These are phyloP conservation scores for Phortica variegata DNA, from an alignment of 1,140 invertebrate genomes.

Conservation along the genomic window DNA sequence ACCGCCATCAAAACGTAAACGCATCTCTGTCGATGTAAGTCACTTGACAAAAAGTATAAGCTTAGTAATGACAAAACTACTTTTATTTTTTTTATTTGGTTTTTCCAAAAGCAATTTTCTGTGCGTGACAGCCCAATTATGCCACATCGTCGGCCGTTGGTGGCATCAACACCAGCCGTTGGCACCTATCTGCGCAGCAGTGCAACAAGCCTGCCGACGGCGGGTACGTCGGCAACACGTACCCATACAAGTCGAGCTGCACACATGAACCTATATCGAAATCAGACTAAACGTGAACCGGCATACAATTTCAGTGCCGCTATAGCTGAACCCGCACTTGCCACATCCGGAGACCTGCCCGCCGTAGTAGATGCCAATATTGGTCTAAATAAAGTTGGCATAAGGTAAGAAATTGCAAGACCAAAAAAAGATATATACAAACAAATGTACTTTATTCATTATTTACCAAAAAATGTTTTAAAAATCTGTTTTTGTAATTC, in stretches of 20 bases:
- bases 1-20: too few relatives aligned
- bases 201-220: constrained; percentile 1
- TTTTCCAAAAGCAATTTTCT: too few relatives aligned
- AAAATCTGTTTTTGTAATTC: not conserved
- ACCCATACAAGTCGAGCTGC: constrained; percentile 22
- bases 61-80: too few relatives aligned
- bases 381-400: not conserved
- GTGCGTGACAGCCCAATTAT: constrained; percentile 20
- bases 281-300: constrained; percentile 35
- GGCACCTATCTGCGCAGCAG: constrained; percentile 1
- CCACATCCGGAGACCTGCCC: constrained; percentile 37
- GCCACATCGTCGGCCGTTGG: constrained; percentile 27
- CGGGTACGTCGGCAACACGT: constrained; percentile 4
- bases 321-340: constrained; percentile 30
- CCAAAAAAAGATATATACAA: too few relatives aligned
- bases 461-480: not conserved
- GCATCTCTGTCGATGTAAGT: too few relatives aligned
- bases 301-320: constrained; percentile 30
- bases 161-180: constrained; percentile 9
- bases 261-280: constrained; percentile 26
- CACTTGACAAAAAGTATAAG: too few relatives aligned
- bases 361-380: not conserved
- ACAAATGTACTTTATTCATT: too few relatives aligned
- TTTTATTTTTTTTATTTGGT: too few relatives aligned
- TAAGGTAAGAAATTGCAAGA: constrained; percentile 34